Evolutionary conservation across 2,888 invertebrate genomes (phyloP).

Genomic region (Andrena fulva): DNA sequence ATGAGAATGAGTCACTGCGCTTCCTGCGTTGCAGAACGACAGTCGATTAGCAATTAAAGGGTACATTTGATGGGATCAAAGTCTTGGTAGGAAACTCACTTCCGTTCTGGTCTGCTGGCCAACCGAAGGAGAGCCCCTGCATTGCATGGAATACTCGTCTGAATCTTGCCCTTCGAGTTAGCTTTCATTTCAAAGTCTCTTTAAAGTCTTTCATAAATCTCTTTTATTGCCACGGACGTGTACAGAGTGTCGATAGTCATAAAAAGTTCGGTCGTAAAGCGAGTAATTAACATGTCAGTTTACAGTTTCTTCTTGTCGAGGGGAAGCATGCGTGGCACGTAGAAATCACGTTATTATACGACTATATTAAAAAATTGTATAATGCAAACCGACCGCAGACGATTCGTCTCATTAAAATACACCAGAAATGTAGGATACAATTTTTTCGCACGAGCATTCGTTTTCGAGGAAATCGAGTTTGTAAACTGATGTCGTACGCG

Average conservation of each 20-base stretch:
- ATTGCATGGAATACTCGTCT: neutral
- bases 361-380: too few relatives aligned
- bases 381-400: too few relatives aligned
- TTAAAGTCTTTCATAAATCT: neutral
- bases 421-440: too few relatives aligned
- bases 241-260: neutral
- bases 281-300: neutral
- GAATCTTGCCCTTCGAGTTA: neutral
- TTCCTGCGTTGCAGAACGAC: constrained; percentile 1
- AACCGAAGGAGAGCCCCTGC: constrained; percentile 9
- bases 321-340: neutral
- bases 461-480: too few relatives aligned
- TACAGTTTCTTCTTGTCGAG: neutral
- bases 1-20: neutral
- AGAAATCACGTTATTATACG: too few relatives aligned
- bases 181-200: neutral
- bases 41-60: constrained; percentile 11
- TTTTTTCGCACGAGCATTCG: too few relatives aligned
- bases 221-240: neutral
- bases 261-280: neutral
- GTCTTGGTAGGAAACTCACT: constrained; percentile 15
- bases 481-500: too few relatives aligned
- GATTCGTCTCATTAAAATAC: too few relatives aligned
- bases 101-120: constrained; percentile 19
- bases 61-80: constrained; percentile 7